Percentiles rank a stretch among this genome's conserved stretches.
phyloP scores from a whole-genome alignment of 2,797 vertebrate species.

The Gadopsis marmoratus region DNA sequence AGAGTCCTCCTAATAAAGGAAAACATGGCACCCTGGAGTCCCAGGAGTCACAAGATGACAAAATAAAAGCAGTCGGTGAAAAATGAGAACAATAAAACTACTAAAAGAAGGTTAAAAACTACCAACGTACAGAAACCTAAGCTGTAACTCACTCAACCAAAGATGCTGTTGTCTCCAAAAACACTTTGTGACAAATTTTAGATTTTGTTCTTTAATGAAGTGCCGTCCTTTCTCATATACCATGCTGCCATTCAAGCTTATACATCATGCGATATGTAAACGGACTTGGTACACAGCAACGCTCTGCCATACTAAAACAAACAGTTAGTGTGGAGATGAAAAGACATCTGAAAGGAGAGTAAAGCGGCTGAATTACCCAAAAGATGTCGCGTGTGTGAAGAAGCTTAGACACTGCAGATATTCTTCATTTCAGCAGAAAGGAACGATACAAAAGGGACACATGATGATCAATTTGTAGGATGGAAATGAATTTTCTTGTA shows the following conservation, averaged over 20 bases:
- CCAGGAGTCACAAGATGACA: no score
- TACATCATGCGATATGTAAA: slow-evolving; percentile 56
- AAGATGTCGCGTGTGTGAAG: slow-evolving; percentile 68
- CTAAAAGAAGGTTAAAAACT: neutral
- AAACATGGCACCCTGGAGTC: no score
- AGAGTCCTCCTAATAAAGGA: no score
- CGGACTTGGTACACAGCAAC: slow-evolving; percentile 27
- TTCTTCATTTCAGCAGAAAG: slow-evolving; percentile 39
- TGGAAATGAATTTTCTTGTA: neutral
- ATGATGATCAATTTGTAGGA: neutral
- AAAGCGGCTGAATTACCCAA: slow-evolving; percentile 52
- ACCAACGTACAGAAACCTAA: neutral
- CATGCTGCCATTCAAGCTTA: slow-evolving; percentile 56
- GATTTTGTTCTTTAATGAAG: slow-evolving; percentile 23
- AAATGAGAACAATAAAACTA: neutral
- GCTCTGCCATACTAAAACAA: slow-evolving; percentile 40
- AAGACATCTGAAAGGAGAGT: slow-evolving; percentile 53
- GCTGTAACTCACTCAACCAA: accelerated
- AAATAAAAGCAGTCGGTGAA: neutral
- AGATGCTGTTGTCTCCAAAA: slow-evolving; percentile 6
- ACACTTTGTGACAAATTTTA: neutral
- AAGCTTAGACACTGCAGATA: slow-evolving; percentile 53
- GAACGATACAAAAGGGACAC: slow-evolving; percentile 45
- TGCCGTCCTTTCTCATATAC: slow-evolving; percentile 30
- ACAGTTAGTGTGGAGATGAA: slow-evolving; percentile 58